These are phyloP conservation scores for Cantharis nigra DNA, from an alignment of 2,888 invertebrate genomes.

Conservation along the genomic window DNA sequence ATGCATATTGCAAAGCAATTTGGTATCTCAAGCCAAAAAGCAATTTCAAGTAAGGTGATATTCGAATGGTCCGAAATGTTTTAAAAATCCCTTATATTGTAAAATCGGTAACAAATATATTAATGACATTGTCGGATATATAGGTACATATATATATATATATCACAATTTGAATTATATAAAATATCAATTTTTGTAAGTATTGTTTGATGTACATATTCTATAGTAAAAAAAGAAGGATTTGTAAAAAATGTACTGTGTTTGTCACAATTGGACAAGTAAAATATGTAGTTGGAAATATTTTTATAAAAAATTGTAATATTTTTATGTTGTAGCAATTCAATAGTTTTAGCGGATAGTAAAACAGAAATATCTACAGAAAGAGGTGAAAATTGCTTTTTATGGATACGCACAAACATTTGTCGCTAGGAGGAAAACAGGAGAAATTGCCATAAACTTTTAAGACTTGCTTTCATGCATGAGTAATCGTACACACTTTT, in stretches of 20 bases:
- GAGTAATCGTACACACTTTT: conserved; percentile 31
- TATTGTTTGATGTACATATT: too few relatives aligned
- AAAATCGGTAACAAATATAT: conserved; percentile 53
- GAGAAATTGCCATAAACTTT: conserved; percentile 40
- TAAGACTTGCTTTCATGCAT: conserved; percentile 37
- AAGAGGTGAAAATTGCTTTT: conserved; percentile 44
- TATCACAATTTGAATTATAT: neutral
- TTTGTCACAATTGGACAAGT: neutral
- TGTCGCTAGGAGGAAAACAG: conserved; percentile 34
- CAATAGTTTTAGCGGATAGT: conserved; percentile 27
- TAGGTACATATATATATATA: neutral
- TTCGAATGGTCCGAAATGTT: conserved; percentile 51
- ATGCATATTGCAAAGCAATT: conserved; percentile 66
- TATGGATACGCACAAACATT: conserved; percentile 46
- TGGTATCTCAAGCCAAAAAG: conserved; percentile 45
- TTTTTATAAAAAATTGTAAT: conserved; percentile 1
- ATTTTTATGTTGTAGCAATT: conserved; percentile 8
- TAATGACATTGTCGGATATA: neutral
- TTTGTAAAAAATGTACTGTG: neutral
- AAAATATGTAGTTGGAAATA: neutral
- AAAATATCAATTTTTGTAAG: too few relatives aligned
- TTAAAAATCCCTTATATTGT: conserved; percentile 60
- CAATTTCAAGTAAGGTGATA: conserved; percentile 30
- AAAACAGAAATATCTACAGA: conserved; percentile 39
- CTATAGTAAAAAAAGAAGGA: too few relatives aligned